Base-by-base conservation (phyloP, 2,113 vertebrate species). In the Sciurus niger region DNA sequence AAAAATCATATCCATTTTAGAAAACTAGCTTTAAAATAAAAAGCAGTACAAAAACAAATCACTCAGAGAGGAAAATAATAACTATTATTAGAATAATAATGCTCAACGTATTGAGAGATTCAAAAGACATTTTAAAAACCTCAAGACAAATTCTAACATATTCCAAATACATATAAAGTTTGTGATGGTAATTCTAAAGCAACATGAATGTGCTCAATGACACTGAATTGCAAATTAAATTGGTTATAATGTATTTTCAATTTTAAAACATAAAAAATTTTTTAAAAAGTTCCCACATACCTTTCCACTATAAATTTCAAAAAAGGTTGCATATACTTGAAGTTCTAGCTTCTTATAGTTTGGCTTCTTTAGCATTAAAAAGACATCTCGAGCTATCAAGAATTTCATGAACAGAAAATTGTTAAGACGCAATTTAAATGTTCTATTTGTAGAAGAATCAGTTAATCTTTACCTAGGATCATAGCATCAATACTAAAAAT, bases 301-400 rank as follows among this genome's bases (percentile, higher is more conserved):
- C 99, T 99, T 99, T 84, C 99, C 99, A 96, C 99, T 99, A 98
- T 99, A 99, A 98, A 99, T 99, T 98, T 99, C 99, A 98, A 99
- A 99, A 98, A 99, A 99, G 0, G 99, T 99, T 97, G 99, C 99
- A 97, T 99, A 99, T 46, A 99, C 99, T 98, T 99, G 99, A 97
- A 99, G 99, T 97, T 99, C 99, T 98, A 99, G 82, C 98, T 99
- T 99, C 98, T 99, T 99, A 98, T 99, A 99, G 96, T 99, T 99
- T 95, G 99, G 99, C 92, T 99, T 99, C 98, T 99, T 99, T 88
- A 99, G 93, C 99, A 99, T 99, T 97, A 99, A 98, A 97, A 99
- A 99, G 89, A 99, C 99, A 87, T 99, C 99, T 96, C 99, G 98
- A 98, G 99, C 99, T 99, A 98, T 96, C 89, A 97, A 98, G 72